Base-by-base conservation (phyloP, 2,113 vertebrate species). In the Camelus bactrianus region DNA sequence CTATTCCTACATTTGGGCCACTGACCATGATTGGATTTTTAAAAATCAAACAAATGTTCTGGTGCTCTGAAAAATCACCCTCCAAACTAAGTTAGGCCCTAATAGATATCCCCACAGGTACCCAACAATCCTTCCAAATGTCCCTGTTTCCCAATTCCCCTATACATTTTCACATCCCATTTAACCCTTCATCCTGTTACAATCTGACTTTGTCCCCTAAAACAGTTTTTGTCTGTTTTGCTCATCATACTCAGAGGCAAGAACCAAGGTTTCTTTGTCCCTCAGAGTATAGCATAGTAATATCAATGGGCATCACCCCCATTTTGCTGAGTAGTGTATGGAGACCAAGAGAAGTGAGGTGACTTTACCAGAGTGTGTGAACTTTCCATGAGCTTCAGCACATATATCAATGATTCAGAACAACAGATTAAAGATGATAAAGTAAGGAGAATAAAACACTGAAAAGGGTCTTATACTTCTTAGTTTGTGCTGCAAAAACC, bases 351-450 rank as follows among this genome's bases (percentile, higher is more conserved):
- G 9, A 77, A 86, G 32, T 89, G 30, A 69, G 20, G 8, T 80
- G 19, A 82, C 8, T 87, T 70, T 69, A 48, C 50, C 76, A 76
- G 24, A 93, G 38, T 46, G 13, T 82, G 20, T 52, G 54, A 95
- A 58, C 4, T 58, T 92, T 95, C 65, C 52, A 86, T 77, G 38
- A 77, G 16, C n/a, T 96, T 92, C 19, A 79, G 22, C 24, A 87
- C n/a, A 73, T 11, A 82, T 72, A 11, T 24, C 46, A 80, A 88
- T 75, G 9, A 88, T 67, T 84, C 9, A 69, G 14, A 22, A 84
- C 46, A 91, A 91, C 15, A 92, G 8, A 62, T 83, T 89, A 91
- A 94, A 95, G 52, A 72, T 50, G 15, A 24, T 35, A 92, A 96
- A 88, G 3, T 50, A 89, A 87, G 16, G 32, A 73, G 8, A 38